A percentile compares a stretch with the other conserved stretches of the same genome.
These are phyloP conservation scores for Disparrhopalites patrizii DNA, from an alignment of 2,888 invertebrate species.

Conservation along the genomic window DNA sequence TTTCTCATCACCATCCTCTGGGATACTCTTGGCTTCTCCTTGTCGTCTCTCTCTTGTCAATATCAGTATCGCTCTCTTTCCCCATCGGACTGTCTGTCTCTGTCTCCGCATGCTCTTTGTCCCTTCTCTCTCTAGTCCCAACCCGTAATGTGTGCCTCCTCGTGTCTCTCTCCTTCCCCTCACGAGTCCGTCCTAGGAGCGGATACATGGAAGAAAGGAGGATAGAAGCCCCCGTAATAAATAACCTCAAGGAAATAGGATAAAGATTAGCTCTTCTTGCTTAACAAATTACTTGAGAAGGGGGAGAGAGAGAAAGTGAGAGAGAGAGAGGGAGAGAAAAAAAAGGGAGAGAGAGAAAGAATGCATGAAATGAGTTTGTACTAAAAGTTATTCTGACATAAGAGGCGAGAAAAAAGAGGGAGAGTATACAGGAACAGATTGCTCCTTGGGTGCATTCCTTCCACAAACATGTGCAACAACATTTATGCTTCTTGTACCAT, in stretches of 20 bases:
- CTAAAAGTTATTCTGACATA: neutral
- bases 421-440: conserved; percentile 4
- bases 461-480: conserved; percentile 6
- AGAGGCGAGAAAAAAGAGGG: neutral
- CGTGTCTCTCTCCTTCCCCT: neutral
- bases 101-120: neutral
- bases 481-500: neutral
- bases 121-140: neutral
- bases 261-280: conserved; percentile 3
- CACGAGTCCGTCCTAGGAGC: neutral
- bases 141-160: neutral
- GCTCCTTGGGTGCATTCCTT: conserved; percentile 6
- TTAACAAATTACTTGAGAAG: conserved; percentile 1
- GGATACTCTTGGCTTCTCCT: neutral
- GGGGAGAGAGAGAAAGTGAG: neutral
- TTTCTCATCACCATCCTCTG: neutral
- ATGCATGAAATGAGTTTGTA: neutral
- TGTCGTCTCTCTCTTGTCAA: neutral
- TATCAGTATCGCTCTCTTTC: neutral
- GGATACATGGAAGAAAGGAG: no score
- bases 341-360: neutral
- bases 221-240: no score
- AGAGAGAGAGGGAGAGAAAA: neutral
- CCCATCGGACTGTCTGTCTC: neutral
- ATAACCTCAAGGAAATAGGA: neutral